Percentiles rank a stretch among this genome's conserved stretches.
These are phyloP conservation scores for Machimus atricapillus DNA, from an alignment of 2,888 invertebrate genomes.

Conservation along the genomic window DNA sequence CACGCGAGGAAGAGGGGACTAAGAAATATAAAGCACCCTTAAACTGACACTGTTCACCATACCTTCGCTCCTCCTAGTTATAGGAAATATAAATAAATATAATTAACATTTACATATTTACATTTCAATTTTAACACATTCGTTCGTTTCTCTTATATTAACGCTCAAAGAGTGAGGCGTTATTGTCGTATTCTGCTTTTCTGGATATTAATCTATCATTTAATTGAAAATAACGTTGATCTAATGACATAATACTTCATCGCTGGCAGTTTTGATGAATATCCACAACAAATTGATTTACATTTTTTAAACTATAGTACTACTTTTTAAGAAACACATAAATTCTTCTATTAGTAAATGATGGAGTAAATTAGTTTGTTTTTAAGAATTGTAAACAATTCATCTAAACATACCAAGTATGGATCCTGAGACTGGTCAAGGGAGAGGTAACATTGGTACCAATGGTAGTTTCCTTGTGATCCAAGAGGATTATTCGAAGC, in stretches of 20 bases:
- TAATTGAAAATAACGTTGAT: background rate
- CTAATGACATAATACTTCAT: no score
- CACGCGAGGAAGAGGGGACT: no score
- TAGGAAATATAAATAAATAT: background rate
- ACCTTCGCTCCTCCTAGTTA: background rate
- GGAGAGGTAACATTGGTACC: conserved; percentile 34
- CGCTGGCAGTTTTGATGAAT: no score
- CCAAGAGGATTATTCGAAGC: background rate
- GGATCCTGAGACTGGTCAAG: conserved; percentile 40
- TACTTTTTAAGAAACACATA: background rate
- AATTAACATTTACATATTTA: background rate
- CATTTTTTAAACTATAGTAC: no score
- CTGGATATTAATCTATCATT: no score
- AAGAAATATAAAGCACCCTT: no score
- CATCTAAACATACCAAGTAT: conserved; percentile 38
- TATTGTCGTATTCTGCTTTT: background rate
- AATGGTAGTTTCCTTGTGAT: conserved; percentile 23
- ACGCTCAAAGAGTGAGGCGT: background rate
- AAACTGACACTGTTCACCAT: no score
- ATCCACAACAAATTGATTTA: no score
- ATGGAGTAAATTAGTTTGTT: background rate
- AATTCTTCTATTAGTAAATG: conserved; percentile 62
- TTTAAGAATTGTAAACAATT: background rate
- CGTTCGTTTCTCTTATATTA: background rate
- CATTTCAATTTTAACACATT: background rate